A percentile compares a stretch with the other conserved stretches of the same genome.
Evolutionary conservation across 1,140 invertebrate species (phyloP).

Genomic region (Palaemon carinicauda): DNA sequence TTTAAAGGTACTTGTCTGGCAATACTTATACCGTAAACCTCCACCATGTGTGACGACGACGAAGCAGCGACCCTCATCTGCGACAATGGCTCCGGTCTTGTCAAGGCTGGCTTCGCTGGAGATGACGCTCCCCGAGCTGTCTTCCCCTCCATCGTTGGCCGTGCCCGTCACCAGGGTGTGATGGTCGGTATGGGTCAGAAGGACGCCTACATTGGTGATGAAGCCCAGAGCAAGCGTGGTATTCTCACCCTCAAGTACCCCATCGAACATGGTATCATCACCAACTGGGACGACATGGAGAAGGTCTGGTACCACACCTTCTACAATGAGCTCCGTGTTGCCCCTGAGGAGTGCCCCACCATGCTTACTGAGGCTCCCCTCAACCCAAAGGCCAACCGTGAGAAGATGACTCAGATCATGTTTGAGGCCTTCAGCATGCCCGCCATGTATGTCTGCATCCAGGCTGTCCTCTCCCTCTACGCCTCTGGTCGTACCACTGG

Average conservation of each 20-base stretch:
- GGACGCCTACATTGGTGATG: slow-evolving; percentile 89
- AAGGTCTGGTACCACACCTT: slow-evolving; percentile 97
- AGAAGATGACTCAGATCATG: slow-evolving; percentile 92
- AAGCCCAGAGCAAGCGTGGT: slow-evolving; percentile 90
- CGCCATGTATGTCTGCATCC: slow-evolving; percentile 92
- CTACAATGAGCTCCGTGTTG: slow-evolving; percentile 94
- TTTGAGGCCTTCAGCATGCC: slow-evolving; percentile 93
- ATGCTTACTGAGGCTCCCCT: slow-evolving; percentile 87
- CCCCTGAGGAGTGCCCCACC: slow-evolving; percentile 92
- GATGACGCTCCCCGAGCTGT: slow-evolving; percentile 95
- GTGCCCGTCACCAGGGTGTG: slow-evolving; percentile 75
- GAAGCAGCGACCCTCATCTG: too few species aligned
- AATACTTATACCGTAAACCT: too few species aligned
- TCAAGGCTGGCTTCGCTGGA: slow-evolving; percentile 74
- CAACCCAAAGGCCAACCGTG: slow-evolving; percentile 87
- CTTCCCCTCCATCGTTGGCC: slow-evolving; percentile 80
- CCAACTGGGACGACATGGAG: slow-evolving; percentile 98
- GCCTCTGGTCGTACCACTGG: slow-evolving; percentile 94
- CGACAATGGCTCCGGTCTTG: slow-evolving; percentile 75
- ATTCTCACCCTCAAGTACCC: slow-evolving; percentile 93
- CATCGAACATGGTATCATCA: slow-evolving; percentile 94
- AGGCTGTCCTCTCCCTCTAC: slow-evolving; percentile 90
- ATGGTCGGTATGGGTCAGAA: slow-evolving; percentile 98
- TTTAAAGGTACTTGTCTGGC: too few species aligned
- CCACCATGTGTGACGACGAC: too few species aligned